These are phyloP conservation scores for Ailuropoda melanoleuca DNA, from an alignment of 2,113 vertebrate genomes.

Conservation along the genomic window DNA sequence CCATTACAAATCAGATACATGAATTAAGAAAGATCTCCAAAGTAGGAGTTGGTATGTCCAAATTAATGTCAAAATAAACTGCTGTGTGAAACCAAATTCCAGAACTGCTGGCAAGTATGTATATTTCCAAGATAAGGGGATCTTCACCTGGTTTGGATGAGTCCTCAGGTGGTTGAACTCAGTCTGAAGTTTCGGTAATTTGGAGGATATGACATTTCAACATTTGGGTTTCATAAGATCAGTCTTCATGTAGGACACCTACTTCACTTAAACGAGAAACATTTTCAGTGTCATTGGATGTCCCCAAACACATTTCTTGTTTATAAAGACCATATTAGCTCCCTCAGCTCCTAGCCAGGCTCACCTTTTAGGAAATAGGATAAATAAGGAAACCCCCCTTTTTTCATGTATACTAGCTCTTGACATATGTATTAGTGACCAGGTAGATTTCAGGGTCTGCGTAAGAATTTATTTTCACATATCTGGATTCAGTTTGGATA, in stretches of 20 bases:
- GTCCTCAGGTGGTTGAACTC: background rate
- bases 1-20: background rate
- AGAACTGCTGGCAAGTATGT: background rate
- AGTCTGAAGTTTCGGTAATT: background rate
- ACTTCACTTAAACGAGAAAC: background rate
- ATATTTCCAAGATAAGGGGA: background rate
- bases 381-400: background rate
- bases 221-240: background rate
- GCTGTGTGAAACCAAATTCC: background rate
- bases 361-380: conserved; percentile 28
- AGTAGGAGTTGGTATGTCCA: background rate
- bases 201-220: background rate
- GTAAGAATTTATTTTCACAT: background rate
- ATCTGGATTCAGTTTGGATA: background rate
- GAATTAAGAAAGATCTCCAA: background rate
- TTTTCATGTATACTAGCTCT: background rate
- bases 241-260: background rate
- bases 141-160: background rate
- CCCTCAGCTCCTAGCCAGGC: background rate
- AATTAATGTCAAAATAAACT: background rate
- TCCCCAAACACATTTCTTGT: background rate
- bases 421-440: background rate
- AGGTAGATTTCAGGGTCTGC: background rate
- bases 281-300: background rate
- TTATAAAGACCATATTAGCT: background rate